Evolutionary conservation across 2,888 invertebrate genomes (phyloP).

Genomic region (Tenthredo mesomela): DNA sequence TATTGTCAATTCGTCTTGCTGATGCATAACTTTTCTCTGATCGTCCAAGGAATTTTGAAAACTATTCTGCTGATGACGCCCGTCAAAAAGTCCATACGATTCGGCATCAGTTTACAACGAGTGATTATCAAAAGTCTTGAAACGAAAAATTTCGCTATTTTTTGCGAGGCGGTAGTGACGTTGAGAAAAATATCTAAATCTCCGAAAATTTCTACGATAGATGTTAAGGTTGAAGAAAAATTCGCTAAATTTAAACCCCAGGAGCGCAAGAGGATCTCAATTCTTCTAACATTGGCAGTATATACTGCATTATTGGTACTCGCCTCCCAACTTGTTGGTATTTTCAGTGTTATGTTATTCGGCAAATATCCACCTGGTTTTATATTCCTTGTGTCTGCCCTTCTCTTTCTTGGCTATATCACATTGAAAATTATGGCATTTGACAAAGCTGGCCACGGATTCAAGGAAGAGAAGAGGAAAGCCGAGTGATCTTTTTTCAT

Average conservation of each 20-base stretch:
- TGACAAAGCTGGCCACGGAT: conserved; percentile 58
- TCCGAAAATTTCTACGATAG: background rate
- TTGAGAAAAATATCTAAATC: conserved; percentile 6
- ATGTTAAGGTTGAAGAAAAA: conserved; percentile 48
- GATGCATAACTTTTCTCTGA: conserved; percentile 63
- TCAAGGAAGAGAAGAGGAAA: conserved; percentile 67
- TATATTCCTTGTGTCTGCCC: conserved; percentile 69
- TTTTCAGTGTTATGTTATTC: conserved; percentile 67
- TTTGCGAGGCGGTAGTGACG: conserved; percentile 2
- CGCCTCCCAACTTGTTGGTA: conserved; percentile 66
- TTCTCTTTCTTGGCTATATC: conserved; percentile 72
- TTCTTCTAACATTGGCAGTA: conserved; percentile 67
- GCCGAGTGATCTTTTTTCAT: conserved; percentile 58
- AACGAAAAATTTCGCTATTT: conserved; percentile 17
- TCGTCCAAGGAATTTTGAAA: conserved; percentile 65
- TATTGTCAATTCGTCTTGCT: conserved; percentile 67
- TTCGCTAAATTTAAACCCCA: conserved; percentile 59
- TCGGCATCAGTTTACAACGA: conserved; percentile 25
- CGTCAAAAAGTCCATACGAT: conserved; percentile 12
- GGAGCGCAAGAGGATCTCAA: conserved; percentile 65
- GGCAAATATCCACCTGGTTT: conserved; percentile 74
- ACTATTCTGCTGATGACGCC: conserved; percentile 56
- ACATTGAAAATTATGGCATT: conserved; percentile 70
- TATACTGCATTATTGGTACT: conserved; percentile 71
- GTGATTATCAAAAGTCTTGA: conserved; percentile 37